Evolutionary conservation across 1,140 invertebrate species (phyloP), one percentile per base, ranked within the genome.

Genomic region (Ceratina australensis): DNA sequence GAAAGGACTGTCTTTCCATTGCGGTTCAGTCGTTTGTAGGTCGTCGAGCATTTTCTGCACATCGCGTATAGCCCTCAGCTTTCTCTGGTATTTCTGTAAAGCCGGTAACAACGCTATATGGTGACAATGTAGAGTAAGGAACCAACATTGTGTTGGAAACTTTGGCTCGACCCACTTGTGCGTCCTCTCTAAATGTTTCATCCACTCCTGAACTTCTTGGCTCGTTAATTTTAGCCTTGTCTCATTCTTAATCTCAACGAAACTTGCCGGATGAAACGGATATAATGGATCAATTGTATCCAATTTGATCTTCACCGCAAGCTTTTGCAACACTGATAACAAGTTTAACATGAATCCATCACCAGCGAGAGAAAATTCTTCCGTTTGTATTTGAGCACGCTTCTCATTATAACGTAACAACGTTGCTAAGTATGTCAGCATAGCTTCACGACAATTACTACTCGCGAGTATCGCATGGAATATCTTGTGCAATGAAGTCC

Each of bases 71-170:
- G 96, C 96, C 76, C 97, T 94, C 72, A 95, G 91, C 78, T 97
- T 94, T 75, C 97, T 93, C 86, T 97, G 96, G 89, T 99, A 98
- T 67, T 97, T 97, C 87, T 97, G 95, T 22, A 98, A 93, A 2
- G 96, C 95, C 3, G 98, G 98, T 78, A 98, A 93, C 33, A 99
- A 93, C 28, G 97, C 96, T 56, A 99, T 93, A 89, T 99, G 97
- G 92, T 99, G 97, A 88, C 96, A 97, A 89, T 98, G 97, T 16
- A 99, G 93, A 0, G 98, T 99, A 42, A 99, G 92, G 91, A 98
- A 99, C 97, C 98, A 99, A 89, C 98, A 99, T 83, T 98, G 97
- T 0, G 98, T 99, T 33, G 97, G 96, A 92, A 99, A 99, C 88
- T 98, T 99, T 0, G 95, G 93, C 69, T 97, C 95, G 54, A 94